Evolutionary conservation across 2,888 invertebrate species (phyloP).

Genomic region (Conops quadrifasciatus): DNA sequence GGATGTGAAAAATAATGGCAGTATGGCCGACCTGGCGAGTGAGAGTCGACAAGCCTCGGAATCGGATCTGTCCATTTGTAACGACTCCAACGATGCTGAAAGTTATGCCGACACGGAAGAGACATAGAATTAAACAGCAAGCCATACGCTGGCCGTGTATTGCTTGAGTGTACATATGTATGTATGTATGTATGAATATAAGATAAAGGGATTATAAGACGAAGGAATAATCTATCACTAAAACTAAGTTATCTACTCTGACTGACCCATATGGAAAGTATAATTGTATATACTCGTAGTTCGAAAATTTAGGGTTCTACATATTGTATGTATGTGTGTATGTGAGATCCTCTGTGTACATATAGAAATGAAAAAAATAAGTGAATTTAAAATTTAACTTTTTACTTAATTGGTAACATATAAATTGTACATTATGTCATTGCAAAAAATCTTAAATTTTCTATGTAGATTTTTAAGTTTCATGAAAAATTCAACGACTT

Average conservation of each 20-base stretch:
- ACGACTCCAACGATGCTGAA: constrained; percentile 63
- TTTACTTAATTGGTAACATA: background rate
- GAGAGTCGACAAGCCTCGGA: constrained; percentile 53
- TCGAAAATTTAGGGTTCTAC: too few species aligned
- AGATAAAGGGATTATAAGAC: too few species aligned
- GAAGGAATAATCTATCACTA: background rate
- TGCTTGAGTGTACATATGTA: too few species aligned
- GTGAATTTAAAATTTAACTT: too few species aligned
- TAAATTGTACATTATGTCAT: background rate
- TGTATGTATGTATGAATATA: too few species aligned
- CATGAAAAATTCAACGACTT: too few species aligned
- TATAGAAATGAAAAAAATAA: too few species aligned
- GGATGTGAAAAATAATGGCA: constrained; percentile 47
- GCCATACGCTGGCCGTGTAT: too few species aligned
- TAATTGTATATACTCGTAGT: constrained; percentile 3
- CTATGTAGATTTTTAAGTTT: background rate
- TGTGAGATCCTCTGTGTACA: too few species aligned
- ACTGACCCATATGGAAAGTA: background rate
- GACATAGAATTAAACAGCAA: constrained; percentile 47
- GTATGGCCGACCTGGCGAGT: constrained; percentile 36
- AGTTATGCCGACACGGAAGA: constrained; percentile 62
- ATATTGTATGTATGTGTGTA: too few species aligned
- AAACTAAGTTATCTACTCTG: background rate
- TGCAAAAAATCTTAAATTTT: background rate
- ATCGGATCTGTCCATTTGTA: constrained; percentile 64